Evolutionary conservation across 2,888 invertebrate genomes (phyloP).

Genomic region (Muschampia plurimacula): DNA sequence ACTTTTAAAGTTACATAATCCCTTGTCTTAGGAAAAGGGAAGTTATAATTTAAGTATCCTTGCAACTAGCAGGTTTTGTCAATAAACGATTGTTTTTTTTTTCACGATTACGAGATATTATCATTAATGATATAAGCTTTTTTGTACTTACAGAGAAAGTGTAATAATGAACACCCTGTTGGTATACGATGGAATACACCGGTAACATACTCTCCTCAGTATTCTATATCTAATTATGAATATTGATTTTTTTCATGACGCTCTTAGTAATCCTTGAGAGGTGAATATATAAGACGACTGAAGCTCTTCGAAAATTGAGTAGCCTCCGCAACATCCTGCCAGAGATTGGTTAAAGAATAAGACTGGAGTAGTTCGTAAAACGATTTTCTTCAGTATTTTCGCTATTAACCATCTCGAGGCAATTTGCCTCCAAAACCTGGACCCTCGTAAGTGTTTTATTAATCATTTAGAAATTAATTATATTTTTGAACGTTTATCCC

Average conservation of each 20-base stretch:
- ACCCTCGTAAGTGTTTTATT: constrained; percentile 44
- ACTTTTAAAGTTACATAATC: no score
- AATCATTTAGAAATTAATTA: no score
- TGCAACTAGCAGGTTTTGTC: no score
- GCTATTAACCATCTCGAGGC: constrained; percentile 76
- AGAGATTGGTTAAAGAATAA: constrained; percentile 77
- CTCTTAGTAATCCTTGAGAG: constrained; percentile 63
- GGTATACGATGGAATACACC: constrained; percentile 17
- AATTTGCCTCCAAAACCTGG: constrained; percentile 51
- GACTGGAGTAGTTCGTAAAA: constrained; percentile 84
- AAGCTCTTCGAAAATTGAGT: constrained; percentile 60
- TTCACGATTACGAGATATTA: no score
- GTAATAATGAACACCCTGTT: constrained; percentile 17
- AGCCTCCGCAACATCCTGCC: constrained; percentile 76
- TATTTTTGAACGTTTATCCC: no score
- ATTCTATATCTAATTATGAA: constrained; percentile 80
- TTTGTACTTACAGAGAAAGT: neutral
- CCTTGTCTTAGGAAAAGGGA: no score
- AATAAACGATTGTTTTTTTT: no score
- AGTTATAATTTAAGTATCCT: no score
- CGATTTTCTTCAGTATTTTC: constrained; percentile 86
- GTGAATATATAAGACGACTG: constrained; percentile 71
- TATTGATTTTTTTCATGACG: constrained; percentile 76
- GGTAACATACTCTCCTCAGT: constrained; percentile 70
- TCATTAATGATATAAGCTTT: no score